phyloP scores from a whole-genome alignment of 2,888 invertebrate species.

The Conistra vaccinii region DNA sequence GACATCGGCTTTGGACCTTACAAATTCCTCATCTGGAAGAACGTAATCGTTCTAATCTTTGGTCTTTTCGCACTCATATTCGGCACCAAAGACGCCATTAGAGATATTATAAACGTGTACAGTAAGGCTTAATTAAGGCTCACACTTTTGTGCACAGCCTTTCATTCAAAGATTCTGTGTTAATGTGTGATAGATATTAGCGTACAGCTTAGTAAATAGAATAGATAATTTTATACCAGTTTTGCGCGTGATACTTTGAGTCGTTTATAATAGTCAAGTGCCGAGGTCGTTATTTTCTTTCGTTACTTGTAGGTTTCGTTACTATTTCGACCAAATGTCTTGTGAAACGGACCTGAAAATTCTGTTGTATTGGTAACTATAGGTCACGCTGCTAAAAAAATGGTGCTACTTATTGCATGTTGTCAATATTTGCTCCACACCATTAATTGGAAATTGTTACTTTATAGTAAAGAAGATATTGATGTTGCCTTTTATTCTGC shows the following conservation, averaged over 20 bases:
- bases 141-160: conserved; percentile 40
- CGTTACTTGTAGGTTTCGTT: conserved; percentile 30
- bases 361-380: conserved; percentile 54
- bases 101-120: conserved; percentile 73
- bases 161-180: conserved; percentile 61
- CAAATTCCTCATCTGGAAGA: conserved; percentile 95
- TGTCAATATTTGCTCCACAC: conserved; percentile 51
- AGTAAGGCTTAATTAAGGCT: conserved; percentile 34
- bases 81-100: conserved; percentile 90
- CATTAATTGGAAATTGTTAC: conserved; percentile 48
- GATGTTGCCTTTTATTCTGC: conserved; percentile 44
- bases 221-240: conserved; percentile 60
- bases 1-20: conserved; percentile 94
- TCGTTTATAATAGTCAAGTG: conserved; percentile 41
- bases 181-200: conserved; percentile 66
- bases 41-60: conserved; percentile 93
- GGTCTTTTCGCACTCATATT: conserved; percentile 95
- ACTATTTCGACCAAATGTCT: conserved; percentile 42
- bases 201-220: conserved; percentile 63
- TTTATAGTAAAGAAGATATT: conserved; percentile 28
- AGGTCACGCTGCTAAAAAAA: conserved; percentile 59
- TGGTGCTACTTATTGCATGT: conserved; percentile 65
- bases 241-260: conserved; percentile 58
- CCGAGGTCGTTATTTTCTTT: conserved; percentile 34
- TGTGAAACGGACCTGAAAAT: conserved; percentile 48